Evolutionary conservation across 2,888 invertebrate species (phyloP).

Genomic region (Oligia strigilis): DNA sequence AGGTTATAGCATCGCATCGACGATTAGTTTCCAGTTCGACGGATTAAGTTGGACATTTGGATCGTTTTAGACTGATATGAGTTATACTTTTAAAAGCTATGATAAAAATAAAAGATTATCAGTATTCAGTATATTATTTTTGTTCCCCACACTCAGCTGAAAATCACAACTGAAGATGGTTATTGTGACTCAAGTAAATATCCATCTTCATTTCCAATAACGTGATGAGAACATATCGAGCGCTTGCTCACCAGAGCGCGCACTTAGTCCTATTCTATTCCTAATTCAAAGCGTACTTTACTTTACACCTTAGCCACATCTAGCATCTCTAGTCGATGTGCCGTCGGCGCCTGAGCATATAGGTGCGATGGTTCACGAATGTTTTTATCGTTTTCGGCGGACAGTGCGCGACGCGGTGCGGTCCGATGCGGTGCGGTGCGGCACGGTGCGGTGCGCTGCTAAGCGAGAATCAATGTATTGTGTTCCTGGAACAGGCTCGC

Average conservation of each 20-base stretch:
- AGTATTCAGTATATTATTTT: background rate
- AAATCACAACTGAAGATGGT: background rate
- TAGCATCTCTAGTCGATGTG: conserved; percentile 36
- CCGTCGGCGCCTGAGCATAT: conserved; percentile 71
- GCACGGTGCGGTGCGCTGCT: conserved; percentile 75
- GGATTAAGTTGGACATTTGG: background rate
- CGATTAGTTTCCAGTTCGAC: background rate
- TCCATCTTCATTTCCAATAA: background rate
- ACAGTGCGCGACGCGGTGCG: conserved; percentile 40
- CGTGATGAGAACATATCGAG: background rate
- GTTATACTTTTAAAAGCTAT: background rate
- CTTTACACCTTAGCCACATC: conserved; percentile 29
- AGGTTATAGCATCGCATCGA: background rate
- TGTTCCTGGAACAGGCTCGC: conserved; percentile 83
- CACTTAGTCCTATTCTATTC: background rate
- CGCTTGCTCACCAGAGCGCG: too few species aligned
- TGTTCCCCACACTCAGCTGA: background rate
- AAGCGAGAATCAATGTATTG: conserved; percentile 89
- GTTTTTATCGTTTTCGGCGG: conserved; percentile 72
- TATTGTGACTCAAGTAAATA: background rate
- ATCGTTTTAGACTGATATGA: background rate
- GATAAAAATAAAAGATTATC: too few species aligned
- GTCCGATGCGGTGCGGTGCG: conserved; percentile 61
- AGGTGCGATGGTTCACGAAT: conserved; percentile 69
- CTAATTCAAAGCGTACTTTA: conserved; percentile 4